Evolutionary conservation across 1,140 invertebrate genomes (phyloP), one percentile per base, ranked within the genome.

Genomic region (Muscidifurax raptorellus): DNA sequence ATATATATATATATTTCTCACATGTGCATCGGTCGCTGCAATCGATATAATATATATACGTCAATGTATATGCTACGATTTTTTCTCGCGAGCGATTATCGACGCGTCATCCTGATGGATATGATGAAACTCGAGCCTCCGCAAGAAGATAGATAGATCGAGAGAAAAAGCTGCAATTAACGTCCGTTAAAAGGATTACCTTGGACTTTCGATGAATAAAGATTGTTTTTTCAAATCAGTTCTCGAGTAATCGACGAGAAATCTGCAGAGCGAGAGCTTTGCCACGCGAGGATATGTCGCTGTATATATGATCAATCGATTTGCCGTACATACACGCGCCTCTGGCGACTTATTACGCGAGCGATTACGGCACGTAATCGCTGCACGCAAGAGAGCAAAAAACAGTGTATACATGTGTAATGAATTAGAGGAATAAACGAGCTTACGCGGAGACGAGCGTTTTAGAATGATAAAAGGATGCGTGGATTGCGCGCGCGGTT

Each of bases 181-280:
- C 10, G 25, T 36, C 13, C 18, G 36, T 40, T 30, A 30, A 32
- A 74, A 74, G 72, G 32, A 74, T 74, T 32, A 10, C 76, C 76
- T 78, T 78, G 52, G 52, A 32, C 22, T 80, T 71, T 44, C 75
- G 40, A 27, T 78, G 64, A 83, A 83, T 83, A 83, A 71, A 78
- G 27, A 71, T 83, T 28, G 18, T 64, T 12, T 77, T 77, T 78
- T 44, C 44, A 47, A 83, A 52, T 83, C 25, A 78, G 52, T 77
- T 78, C 64, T 71, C 25, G n/a, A 25, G n/a, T 66, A 69, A 64
- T 67, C 25, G 36, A 44, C 15, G 28, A 47, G 52, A 36, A 25
- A 76, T 83, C 59, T 74, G 15, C 40, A n/a, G n/a, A 64, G 10
- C 36, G 25, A 86, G 71, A 66, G 22, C 15, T 40, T 47, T 2